These are phyloP conservation scores for Scaptodrosophila latifasciaeformis DNA, from an alignment of 2,888 invertebrate species.

Conservation along the genomic window DNA sequence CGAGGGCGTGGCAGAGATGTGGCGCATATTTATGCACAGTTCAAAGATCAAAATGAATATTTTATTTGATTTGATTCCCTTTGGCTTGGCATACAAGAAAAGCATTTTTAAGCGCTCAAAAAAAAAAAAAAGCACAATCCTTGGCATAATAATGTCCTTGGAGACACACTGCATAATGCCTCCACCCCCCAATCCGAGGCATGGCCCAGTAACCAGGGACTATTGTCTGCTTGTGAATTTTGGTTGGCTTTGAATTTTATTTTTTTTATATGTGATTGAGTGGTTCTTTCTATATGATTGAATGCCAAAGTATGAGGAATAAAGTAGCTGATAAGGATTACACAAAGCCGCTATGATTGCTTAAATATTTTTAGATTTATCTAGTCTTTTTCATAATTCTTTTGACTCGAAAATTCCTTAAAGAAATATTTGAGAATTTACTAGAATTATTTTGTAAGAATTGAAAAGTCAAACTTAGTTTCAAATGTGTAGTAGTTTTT, in stretches of 20 bases:
- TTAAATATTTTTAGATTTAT: too few relatives aligned
- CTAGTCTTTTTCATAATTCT: too few relatives aligned
- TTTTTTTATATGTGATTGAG: neutral
- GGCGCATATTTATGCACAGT: slow-evolving; percentile 71
- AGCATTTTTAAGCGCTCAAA: slow-evolving; percentile 68
- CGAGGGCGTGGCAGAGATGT: slow-evolving; percentile 24
- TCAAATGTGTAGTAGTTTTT: too few relatives aligned
- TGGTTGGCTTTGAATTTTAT: neutral
- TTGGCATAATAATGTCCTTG: slow-evolving; percentile 60
- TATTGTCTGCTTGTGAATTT: slow-evolving; percentile 46
- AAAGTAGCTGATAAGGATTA: neutral
- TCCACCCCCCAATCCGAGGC: too few relatives aligned
- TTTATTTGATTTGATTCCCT: slow-evolving; percentile 71
- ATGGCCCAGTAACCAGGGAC: slow-evolving; percentile 29
- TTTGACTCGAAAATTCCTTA: too few relatives aligned
- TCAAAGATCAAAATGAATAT: slow-evolving; percentile 74
- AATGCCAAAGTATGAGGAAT: neutral
- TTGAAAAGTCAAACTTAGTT: too few relatives aligned
- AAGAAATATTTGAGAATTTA: too few relatives aligned
- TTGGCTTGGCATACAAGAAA: slow-evolving; percentile 56
- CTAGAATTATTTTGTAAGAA: too few relatives aligned
- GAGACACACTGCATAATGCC: too few relatives aligned
- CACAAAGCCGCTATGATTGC: neutral
- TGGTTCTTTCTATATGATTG: neutral
- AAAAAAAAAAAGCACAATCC: slow-evolving; percentile 48